Evolutionary conservation across 30 jellyfish, hydroid and myxozoan genomes (phyloP).

Genomic region (Nemopilema nomurai): DNA sequence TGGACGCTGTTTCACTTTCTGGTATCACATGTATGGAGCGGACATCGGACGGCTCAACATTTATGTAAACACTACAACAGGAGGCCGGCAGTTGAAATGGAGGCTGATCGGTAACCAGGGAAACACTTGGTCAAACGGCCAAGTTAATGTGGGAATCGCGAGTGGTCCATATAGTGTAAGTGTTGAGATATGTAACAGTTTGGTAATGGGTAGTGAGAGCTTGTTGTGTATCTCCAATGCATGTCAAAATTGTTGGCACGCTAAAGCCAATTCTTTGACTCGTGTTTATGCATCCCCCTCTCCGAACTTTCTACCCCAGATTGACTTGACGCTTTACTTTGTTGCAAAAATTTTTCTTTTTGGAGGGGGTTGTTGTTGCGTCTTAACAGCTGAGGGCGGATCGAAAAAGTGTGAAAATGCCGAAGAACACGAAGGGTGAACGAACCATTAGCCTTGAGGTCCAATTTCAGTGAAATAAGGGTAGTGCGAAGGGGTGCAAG

Average conservation of each 20-base stretch:
- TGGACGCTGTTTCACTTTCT: conserved; percentile 79
- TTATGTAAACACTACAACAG: conserved; percentile 53
- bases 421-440: too few relatives aligned
- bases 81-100: conserved; percentile 70
- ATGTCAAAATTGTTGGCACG: background rate
- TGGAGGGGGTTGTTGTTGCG: too few relatives aligned
- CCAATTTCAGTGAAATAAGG: too few relatives aligned
- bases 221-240: background rate
- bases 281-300: background rate
- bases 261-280: background rate
- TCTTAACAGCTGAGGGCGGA: too few relatives aligned
- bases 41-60: conserved; percentile 71
- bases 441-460: too few relatives aligned
- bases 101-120: conserved; percentile 68
- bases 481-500: too few relatives aligned
- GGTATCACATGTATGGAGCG: conserved; percentile 88
- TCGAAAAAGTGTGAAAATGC: too few relatives aligned
- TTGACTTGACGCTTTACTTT: background rate
- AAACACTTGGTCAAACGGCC: conserved; percentile 78
- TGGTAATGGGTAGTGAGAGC: background rate
- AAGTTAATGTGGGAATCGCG: conserved; percentile 70
- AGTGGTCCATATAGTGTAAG: conserved; percentile 70
- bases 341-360: too few relatives aligned
- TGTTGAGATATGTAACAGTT: background rate
- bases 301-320: background rate